phyloP scores from a whole-genome alignment of 2,888 invertebrate species.

The Sarcophaga caerulescens region DNA sequence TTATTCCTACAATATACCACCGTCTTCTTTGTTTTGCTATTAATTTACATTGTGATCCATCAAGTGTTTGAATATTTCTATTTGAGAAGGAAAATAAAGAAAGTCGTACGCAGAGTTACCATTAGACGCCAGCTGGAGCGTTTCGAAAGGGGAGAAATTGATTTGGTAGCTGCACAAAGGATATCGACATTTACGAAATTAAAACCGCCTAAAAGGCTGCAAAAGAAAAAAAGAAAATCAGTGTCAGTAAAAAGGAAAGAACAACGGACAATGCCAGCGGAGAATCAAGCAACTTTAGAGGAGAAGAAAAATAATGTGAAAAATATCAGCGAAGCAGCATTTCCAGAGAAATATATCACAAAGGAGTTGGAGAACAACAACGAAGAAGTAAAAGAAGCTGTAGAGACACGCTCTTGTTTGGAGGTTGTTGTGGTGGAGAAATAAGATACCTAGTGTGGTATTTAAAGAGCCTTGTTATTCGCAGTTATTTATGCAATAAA shows the following conservation, averaged over 20 bases:
- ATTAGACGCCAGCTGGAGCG: constrained; percentile 36
- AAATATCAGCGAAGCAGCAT: too few species aligned
- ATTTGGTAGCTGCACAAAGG: constrained; percentile 31
- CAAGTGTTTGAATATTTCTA: constrained; percentile 50
- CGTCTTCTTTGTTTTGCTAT: constrained; percentile 37
- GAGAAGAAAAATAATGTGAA: background rate
- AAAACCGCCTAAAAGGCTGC: background rate
- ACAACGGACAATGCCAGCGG: background rate
- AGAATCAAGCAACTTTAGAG: background rate
- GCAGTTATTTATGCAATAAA: too few species aligned
- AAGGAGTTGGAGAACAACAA: background rate
- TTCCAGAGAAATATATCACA: background rate
- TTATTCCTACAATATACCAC: constrained; percentile 26
- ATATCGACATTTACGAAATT: constrained; percentile 38
- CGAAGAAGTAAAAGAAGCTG: background rate
- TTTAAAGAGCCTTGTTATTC: too few species aligned
- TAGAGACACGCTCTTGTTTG: too few species aligned
- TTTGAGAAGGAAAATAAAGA: constrained; percentile 38
- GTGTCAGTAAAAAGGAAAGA: too few species aligned
- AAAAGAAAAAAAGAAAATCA: background rate
- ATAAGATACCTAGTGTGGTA: too few species aligned
- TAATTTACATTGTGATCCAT: constrained; percentile 45
- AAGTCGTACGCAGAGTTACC: constrained; percentile 33
- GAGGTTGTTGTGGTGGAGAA: too few species aligned
- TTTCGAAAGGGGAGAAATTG: constrained; percentile 49